A percentile compares a stretch with the other conserved stretches of the same genome.
phyloP scores from a whole-genome alignment of 2,113 vertebrate species.

The Micronycteris hirsuta region DNA sequence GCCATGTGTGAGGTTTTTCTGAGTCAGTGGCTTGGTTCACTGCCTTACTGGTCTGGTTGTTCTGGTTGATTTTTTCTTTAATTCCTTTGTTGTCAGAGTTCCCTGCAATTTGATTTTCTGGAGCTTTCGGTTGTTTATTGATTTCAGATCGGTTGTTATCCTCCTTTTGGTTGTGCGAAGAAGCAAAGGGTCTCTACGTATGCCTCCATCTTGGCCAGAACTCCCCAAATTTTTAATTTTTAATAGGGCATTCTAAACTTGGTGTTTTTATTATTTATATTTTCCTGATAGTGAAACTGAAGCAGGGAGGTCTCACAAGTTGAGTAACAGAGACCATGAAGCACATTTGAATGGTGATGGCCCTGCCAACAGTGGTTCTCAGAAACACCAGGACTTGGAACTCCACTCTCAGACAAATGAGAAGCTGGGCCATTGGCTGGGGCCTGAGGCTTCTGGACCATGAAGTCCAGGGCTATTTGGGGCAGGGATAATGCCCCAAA shows the following conservation, averaged over 20 bases:
- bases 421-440: neutral
- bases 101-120: too few species aligned
- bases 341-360: neutral
- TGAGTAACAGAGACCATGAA: neutral
- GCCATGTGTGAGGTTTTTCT: too few species aligned
- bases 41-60: too few species aligned
- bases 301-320: neutral
- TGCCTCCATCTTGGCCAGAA: too few species aligned
- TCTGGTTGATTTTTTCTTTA: too few species aligned
- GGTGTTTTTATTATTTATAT: neutral
- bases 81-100: too few species aligned
- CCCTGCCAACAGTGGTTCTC: neutral
- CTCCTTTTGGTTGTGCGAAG: too few species aligned
- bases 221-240: neutral
- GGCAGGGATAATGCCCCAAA: neutral
- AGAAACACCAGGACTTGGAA: neutral
- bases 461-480: too few species aligned
- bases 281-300: neutral
- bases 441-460: neutral
- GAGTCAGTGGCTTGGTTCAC: too few species aligned
- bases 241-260: neutral
- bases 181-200: too few species aligned
- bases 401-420: neutral
- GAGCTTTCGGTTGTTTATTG: too few species aligned
- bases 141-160: too few species aligned